Evolutionary conservation across 2,797 vertebrate species (phyloP), one percentile per base, ranked within the genome.

Genomic region (Sebastes minor): DNA sequence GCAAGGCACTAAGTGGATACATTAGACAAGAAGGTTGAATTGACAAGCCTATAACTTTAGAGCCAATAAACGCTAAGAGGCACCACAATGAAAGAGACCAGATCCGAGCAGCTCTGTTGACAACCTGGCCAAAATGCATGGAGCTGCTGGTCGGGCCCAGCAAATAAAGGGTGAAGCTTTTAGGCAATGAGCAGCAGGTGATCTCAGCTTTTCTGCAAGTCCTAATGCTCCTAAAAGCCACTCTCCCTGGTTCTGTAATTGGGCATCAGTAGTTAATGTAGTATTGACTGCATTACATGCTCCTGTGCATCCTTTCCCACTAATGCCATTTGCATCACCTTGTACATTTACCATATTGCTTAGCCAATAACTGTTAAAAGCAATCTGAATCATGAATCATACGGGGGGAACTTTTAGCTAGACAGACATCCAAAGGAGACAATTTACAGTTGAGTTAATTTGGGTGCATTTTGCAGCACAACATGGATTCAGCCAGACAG

Each of bases 321-420:
- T 99, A 99, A 99, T 99, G 97, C 98, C 98, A 99, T 99, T 98
- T 99, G 98, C 98, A 99, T 99, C 99, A 99, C 99, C 99, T 99
- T 99, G 97, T 99, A 99, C 98, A 99, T 99, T 99, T 98, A 97
- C 98, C 96, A 96, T 98, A 98, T 97, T 98, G 98, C 98, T 98
- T 97, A 97, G 98, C 98, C 98, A 98, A 99, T 99, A 99, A 98
- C 97, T 97, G 97, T 98, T 99, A 99, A 99, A 99, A 99, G 99
- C 98, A 98, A 98, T 98, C 97, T 96, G 96, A 98, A 97, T 98
- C 98, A 99, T 99, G 98, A 99, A 99, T 99, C 98, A 99, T 98
- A 97, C 95, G 92, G 96, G 38, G 33, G 96, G 97, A 98, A 99
- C 98, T 99, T 99, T 98, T 97, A 99, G 97, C 97, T 96, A 96